Evolutionary conservation across 2,888 invertebrate species (phyloP).

Genomic region (Synergus itoensis): DNA sequence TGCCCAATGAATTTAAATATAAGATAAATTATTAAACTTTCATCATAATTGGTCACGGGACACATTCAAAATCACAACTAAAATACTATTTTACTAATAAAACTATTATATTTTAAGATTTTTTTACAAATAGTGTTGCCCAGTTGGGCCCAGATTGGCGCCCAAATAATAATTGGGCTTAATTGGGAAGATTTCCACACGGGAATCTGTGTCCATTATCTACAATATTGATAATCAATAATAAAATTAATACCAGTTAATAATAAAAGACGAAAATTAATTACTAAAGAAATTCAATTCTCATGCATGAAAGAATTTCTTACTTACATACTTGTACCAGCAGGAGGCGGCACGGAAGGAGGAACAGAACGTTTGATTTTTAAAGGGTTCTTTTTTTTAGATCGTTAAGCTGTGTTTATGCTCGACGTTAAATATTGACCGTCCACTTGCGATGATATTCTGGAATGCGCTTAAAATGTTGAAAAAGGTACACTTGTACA

Average conservation of each 20-base stretch:
- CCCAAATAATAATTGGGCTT: no score
- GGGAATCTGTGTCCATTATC: no score
- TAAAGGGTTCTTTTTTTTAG: slow-evolving; percentile 12
- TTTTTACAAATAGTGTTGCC: no score
- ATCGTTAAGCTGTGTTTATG: slow-evolving; percentile 43
- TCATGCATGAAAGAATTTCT: slow-evolving; percentile 48
- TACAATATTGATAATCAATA: no score
- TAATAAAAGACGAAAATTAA: neutral
- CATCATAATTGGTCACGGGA: no score
- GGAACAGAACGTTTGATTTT: slow-evolving; percentile 6
- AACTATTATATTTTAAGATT: no score
- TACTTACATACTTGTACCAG: slow-evolving; percentile 18
- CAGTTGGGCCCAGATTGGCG: no score
- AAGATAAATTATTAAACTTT: no score
- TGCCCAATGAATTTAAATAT: no score
- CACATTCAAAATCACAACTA: no score
- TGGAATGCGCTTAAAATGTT: slow-evolving; percentile 70
- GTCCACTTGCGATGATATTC: slow-evolving; percentile 67
- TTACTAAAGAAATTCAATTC: neutral
- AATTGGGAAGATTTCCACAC: no score
- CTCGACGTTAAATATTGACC: slow-evolving; percentile 68
- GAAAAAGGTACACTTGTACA: slow-evolving; percentile 59
- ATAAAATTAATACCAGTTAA: neutral
- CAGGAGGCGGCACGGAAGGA: slow-evolving; percentile 9
- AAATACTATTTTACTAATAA: no score